These are phyloP conservation scores for Vultur gryphus DNA, from an alignment of 2,797 vertebrate species.

Conservation along the genomic window DNA sequence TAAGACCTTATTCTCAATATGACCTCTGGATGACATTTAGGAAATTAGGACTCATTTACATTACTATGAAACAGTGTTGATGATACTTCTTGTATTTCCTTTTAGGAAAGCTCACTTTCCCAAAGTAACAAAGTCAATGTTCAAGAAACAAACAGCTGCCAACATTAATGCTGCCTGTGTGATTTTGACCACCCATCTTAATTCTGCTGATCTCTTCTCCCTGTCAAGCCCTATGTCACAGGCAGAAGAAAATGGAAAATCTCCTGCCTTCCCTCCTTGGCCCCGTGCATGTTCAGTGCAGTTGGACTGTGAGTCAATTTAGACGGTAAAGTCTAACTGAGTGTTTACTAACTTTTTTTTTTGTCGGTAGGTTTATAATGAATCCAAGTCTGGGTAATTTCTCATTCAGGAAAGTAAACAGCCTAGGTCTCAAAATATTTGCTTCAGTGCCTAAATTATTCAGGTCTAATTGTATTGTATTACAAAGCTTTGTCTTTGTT, in stretches of 20 bases:
- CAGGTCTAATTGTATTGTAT: slow-evolving; percentile 34
- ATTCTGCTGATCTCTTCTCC: background rate
- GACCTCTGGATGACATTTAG: background rate
- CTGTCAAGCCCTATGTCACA: fast-evolving
- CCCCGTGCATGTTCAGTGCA: fast-evolving
- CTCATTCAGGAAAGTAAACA: slow-evolving; percentile 10
- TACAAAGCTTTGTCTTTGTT: slow-evolving; percentile 39
- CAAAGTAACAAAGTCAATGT: background rate
- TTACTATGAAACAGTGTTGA: background rate
- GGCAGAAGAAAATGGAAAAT: background rate
- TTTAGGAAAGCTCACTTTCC: background rate
- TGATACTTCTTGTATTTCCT: background rate
- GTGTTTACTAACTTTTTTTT: background rate
- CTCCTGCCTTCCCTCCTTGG: background rate
- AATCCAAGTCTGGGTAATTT: background rate
- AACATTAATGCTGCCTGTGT: background rate
- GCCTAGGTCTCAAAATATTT: background rate
- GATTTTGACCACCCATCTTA: background rate
- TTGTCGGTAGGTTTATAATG: background rate
- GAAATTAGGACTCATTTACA: background rate
- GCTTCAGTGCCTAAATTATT: slow-evolving; percentile 42
- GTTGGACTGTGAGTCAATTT: background rate
- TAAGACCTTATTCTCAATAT: background rate
- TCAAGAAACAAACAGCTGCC: background rate
- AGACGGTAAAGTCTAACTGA: background rate